Base-by-base conservation (phyloP, 2,888 invertebrate species). In the Lymantria monacha region DNA sequence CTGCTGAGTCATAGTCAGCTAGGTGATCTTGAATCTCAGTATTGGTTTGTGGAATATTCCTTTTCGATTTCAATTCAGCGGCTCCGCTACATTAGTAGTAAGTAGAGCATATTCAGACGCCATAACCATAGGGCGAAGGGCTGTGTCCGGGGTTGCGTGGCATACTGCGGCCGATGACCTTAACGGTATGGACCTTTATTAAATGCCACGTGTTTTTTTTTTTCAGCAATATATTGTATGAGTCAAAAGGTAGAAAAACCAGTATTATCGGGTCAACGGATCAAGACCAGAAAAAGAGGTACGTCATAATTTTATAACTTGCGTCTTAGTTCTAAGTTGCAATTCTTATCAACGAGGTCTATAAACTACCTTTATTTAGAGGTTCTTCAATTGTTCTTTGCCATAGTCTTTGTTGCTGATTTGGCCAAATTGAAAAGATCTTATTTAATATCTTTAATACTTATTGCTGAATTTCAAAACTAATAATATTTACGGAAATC, bases 241-340 rank as follows among this genome's bases (percentile, higher is more conserved):
- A 98, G 97, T 98, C 98, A 98, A 95, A 98, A 98, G 97, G 97
- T 95, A 95, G 98, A 98, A 97, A 98, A 98, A 97, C 98, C 98
- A 96, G 96, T 98, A 95, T 94, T 98, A 95, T 98, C 98, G 96
- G 98, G 98, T 97, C 98, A 98, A 95, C 98, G 98, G 95, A 98
- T 98, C 95, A 98, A 98, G 97, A 98, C 98, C 97, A 97, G 98
- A 96, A 98, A 98, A 97, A 98, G 98, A 98, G 97, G 97, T 97
- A 92, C 92, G 92, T 59, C 14, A 54, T 37, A 44, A 54, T 57
- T 61, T 61, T 57, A 52, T 55, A 45, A 54, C 57, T 61, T 63
- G 31, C 9, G 33, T 43, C 15, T 30, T 8, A 41, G 36, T 22
- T 42, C 30, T 51, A 51, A 46, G 47, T 66, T 49, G 48, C n/a